Percentiles rank a stretch among this genome's conserved stretches.
Evolutionary conservation across 2,113 vertebrate species (phyloP).

Genomic region (Malurus alboscapulatus): DNA sequence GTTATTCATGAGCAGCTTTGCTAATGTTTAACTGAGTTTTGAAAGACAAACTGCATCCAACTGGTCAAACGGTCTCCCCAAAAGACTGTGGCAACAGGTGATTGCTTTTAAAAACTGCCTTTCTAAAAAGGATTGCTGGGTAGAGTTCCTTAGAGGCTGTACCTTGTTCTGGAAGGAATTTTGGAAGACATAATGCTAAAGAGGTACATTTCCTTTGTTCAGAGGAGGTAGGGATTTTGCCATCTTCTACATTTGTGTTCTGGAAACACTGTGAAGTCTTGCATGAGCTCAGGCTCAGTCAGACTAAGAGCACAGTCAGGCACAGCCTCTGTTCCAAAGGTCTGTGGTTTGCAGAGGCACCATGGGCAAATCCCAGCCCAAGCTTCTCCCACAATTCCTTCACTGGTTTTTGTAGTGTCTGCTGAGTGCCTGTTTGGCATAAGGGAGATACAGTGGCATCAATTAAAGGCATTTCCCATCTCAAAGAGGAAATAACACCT

Average conservation of each 20-base stretch:
- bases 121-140: not conserved
- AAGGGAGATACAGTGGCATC: not conserved
- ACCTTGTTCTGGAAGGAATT: not conserved
- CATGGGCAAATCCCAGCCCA: not conserved
- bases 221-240: not conserved
- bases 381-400: not conserved
- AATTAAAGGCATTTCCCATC: slow-evolving; percentile 30
- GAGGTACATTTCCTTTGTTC: not conserved
- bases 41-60: not conserved
- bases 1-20: not conserved
- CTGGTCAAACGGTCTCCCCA: not conserved
- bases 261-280: not conserved
- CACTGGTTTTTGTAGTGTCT: not conserved
- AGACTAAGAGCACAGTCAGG: not conserved
- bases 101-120: not conserved
- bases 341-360: not conserved
- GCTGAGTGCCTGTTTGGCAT: not conserved
- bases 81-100: not conserved
- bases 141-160: not conserved
- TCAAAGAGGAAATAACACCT: slow-evolving; percentile 53
- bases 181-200: not conserved
- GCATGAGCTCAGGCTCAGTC: accelerated
- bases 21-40: not conserved
- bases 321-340: not conserved
- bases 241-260: not conserved